phyloP scores from a whole-genome alignment of 1,140 invertebrate species.

The Dinoponera quadriceps region DNA sequence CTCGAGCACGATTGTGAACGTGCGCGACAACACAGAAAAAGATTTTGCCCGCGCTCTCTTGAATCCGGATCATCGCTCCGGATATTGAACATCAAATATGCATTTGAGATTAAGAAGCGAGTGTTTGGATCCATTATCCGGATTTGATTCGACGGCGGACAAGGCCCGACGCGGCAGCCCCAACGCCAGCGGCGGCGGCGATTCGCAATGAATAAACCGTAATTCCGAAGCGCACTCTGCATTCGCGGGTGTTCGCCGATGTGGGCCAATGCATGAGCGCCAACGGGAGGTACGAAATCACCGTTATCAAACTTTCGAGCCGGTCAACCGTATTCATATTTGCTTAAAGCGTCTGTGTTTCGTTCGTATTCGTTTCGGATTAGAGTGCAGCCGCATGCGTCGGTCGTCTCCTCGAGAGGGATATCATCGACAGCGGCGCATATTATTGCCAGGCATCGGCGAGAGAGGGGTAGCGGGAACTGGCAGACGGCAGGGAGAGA shows the following conservation, averaged over 20 bases:
- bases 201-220: too few relatives aligned
- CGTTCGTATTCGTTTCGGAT: slow-evolving; percentile 32
- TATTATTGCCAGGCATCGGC: slow-evolving; percentile 32
- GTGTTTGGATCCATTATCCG: background rate
- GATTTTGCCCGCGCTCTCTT: slow-evolving; percentile 49
- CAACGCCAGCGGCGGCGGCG: too few relatives aligned
- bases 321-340: background rate
- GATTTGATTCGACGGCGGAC: background rate
- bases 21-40: slow-evolving; percentile 10
- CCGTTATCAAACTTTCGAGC: slow-evolving; percentile 9
- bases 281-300: background rate
- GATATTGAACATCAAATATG: slow-evolving; percentile 58
- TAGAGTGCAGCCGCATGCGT: slow-evolving; percentile 39
- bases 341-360: too few relatives aligned
- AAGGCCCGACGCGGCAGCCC: too few relatives aligned
- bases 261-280: too few relatives aligned
- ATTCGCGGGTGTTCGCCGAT: too few relatives aligned
- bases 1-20: background rate
- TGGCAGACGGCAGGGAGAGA: background rate
- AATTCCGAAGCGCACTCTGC: too few relatives aligned
- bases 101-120: slow-evolving; percentile 48
- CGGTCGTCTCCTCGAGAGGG: background rate
- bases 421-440: slow-evolving; percentile 36
- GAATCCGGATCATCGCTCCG: slow-evolving; percentile 52
- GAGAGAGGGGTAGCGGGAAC: too few relatives aligned